phyloP scores from a whole-genome alignment of 2,888 invertebrate genomes.

The Apodemia hepburni region DNA sequence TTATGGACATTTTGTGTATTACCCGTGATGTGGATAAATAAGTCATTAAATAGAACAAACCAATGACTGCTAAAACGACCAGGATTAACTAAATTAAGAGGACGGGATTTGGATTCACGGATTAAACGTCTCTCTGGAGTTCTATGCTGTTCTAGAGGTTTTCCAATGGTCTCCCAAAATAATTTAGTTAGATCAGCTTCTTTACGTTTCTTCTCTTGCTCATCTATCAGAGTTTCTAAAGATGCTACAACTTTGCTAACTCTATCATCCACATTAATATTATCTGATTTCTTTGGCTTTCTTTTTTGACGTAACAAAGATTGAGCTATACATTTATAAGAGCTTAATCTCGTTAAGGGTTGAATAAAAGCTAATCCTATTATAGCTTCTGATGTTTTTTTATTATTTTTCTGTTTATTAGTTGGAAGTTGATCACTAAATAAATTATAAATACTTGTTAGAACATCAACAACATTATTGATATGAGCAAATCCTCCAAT shows the following conservation, averaged over 20 bases:
- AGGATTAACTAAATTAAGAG: conserved; percentile 84
- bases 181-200: conserved; percentile 85
- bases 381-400: conserved; percentile 79
- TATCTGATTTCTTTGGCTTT: conserved; percentile 58
- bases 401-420: conserved; percentile 75
- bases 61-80: conserved; percentile 88
- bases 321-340: conserved; percentile 82
- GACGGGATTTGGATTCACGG: conserved; percentile 86
- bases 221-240: conserved; percentile 82
- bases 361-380: conserved; percentile 81
- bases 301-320: conserved; percentile 73
- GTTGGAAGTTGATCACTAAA: conserved; percentile 79
- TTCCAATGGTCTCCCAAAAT: conserved; percentile 88
- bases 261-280: conserved; percentile 73
- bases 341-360: conserved; percentile 81
- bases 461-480: conserved; percentile 81
- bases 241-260: conserved; percentile 80
- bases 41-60: conserved; percentile 91
- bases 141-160: conserved; percentile 81
- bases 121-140: conserved; percentile 86
- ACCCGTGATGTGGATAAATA: conserved; percentile 87
- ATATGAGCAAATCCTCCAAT: conserved; percentile 85
- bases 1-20: conserved; percentile 84
- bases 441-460: conserved; percentile 75
- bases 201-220: conserved; percentile 80